Base-by-base conservation (phyloP, 2,888 invertebrate species). In the Ernsta delagoae region DNA sequence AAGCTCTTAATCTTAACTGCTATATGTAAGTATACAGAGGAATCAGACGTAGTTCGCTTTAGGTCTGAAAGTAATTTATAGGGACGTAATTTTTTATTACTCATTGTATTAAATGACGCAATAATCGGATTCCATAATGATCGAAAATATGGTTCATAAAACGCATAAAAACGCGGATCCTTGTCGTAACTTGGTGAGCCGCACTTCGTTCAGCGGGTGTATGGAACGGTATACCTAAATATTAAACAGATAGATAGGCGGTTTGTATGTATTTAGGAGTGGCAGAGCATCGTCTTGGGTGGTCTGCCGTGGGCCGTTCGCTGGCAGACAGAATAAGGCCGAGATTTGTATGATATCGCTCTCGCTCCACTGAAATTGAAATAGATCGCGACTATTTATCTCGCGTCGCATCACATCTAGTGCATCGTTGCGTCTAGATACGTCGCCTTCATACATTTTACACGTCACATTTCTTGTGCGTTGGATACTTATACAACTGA, bases 331-430 rank as follows among this genome's bases (percentile, higher is more conserved):
- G 84, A 87, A 89, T 89, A 88, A 86, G 89, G 86, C 83, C 83
- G 90, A 90, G 90, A 91, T 89, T 88, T 85, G 88, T 88, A 85
- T 77, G 91, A 90, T 88, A 89, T 85, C 82, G 81, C 82, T 81
- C 78, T 72, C 86, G 90, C 86, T 90, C 83, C 83, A 85, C 83
- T 86, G 86, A 86, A 88, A 89, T 86, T 88, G 85, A 87, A 92
- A 90, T 89, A 89, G 90, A 91, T 89, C 88, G 89, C 83, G 84
- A 87, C 82, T 77, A 81, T 85, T 87, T 88, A 90, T 90, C 89
- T 78, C 75, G 85, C 81, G 89, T 89, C 90, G 84, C 83, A 87
- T 91, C 88, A 77, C 78, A 89, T 90, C 88, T 88, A 87, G 89
- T 84, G 88, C 89, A 84, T 80, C 85, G 86, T 83, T 83, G 77